These are phyloP conservation scores for Calliopum simillimum DNA, from an alignment of 2,888 invertebrate genomes.

Conservation along the genomic window DNA sequence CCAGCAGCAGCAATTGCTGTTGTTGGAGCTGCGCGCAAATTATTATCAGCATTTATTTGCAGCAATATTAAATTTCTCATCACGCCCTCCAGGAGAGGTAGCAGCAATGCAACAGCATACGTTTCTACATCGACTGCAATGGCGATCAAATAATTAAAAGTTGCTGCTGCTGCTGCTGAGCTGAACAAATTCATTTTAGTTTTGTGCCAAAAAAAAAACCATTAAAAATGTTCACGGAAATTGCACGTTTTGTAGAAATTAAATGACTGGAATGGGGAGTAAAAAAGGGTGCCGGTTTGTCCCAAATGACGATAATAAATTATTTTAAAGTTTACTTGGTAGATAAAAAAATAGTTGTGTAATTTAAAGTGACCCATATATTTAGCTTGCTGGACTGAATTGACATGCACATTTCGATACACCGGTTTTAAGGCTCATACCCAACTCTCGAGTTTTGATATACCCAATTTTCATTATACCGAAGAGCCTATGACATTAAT, in stretches of 20 bases:
- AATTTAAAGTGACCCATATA: too few relatives aligned
- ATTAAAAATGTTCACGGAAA: not conserved
- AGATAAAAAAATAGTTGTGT: too few relatives aligned
- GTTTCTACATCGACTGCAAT: not conserved
- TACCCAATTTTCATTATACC: too few relatives aligned
- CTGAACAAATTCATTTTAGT: slow-evolving; percentile 2
- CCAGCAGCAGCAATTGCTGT: slow-evolving; percentile 20
- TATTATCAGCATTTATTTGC: slow-evolving; percentile 54
- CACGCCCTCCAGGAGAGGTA: slow-evolving; percentile 55
- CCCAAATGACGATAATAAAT: slow-evolving; percentile 26
- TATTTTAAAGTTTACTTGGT: not conserved
- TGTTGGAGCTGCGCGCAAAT: slow-evolving; percentile 32
- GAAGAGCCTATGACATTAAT: too few relatives aligned
- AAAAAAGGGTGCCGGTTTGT: not conserved
- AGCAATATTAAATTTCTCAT: slow-evolving; percentile 67
- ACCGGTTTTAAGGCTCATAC: too few relatives aligned
- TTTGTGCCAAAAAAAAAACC: slow-evolving; percentile 17
- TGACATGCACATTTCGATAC: too few relatives aligned
- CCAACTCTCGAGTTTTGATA: too few relatives aligned
- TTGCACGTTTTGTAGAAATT: not conserved
- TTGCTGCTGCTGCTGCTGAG: slow-evolving; percentile 7
- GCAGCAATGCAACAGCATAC: not conserved
- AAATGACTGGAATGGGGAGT: not conserved
- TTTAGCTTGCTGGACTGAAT: too few relatives aligned
- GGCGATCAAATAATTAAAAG: slow-evolving; percentile 43